These are phyloP conservation scores for Leptopilina syphax DNA, from an alignment of 2,888 invertebrate genomes.

Conservation along the genomic window DNA sequence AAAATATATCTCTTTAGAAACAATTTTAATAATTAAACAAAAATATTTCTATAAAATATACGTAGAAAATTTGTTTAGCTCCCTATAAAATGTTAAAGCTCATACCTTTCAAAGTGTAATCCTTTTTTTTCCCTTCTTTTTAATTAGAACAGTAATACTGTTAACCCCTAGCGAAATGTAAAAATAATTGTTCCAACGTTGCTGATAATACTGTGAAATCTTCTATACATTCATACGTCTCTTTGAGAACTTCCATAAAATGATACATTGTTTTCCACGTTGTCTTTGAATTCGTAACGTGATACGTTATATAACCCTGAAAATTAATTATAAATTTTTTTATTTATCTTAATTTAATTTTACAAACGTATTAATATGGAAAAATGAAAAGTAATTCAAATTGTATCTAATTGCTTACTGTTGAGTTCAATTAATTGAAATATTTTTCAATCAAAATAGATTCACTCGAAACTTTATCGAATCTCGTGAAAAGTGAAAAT, in stretches of 20 bases:
- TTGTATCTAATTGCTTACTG: no score
- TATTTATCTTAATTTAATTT: not conserved
- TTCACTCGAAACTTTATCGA: no score
- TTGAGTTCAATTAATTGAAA: no score
- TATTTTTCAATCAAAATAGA: no score
- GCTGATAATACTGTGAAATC: conserved; percentile 73
- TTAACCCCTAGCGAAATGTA: conserved; percentile 69
- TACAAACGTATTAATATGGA: not conserved
- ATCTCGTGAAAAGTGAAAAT: no score
- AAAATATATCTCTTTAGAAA: no score
- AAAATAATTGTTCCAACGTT: conserved; percentile 73
- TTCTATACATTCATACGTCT: conserved; percentile 68
- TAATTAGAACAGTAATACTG: conserved; percentile 11
- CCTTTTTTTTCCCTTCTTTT: no score
- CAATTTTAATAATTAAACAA: no score
- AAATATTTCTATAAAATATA: no score
- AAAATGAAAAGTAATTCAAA: not conserved
- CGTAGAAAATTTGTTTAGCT: no score
- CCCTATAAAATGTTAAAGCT: no score
- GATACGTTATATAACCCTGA: conserved; percentile 71
- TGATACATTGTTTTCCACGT: conserved; percentile 73
- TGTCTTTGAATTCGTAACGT: conserved; percentile 65
- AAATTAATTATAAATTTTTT: conserved; percentile 43
- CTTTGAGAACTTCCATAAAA: conserved; percentile 67
- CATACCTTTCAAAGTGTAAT: no score